phyloP scores from a whole-genome alignment of 1,140 invertebrate species.

The Bombus fervidus region DNA sequence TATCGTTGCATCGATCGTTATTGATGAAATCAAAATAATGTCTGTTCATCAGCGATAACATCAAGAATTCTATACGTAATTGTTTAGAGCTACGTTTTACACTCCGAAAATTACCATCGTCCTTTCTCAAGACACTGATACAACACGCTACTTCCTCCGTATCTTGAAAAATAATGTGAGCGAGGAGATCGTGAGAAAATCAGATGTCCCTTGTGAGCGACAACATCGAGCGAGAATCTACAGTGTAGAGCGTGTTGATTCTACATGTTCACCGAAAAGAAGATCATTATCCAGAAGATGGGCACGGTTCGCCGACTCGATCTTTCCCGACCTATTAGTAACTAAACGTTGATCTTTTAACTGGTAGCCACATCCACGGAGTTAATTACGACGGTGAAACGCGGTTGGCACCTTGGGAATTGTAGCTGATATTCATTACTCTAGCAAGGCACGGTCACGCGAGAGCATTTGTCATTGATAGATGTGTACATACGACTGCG shows the following conservation, averaged over 20 bases:
- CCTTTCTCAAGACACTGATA: background rate
- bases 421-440: slow-evolving; percentile 64
- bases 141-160: background rate
- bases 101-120: background rate
- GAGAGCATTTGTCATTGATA: slow-evolving; percentile 64
- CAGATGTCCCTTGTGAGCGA: background rate
- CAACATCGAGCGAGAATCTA: slow-evolving; percentile 9
- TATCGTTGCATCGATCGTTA: background rate
- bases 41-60: background rate
- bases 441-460: slow-evolving; percentile 61
- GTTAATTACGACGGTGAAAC: slow-evolving; percentile 64
- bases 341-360: slow-evolving; percentile 33
- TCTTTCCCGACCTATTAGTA: slow-evolving; percentile 19
- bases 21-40: background rate
- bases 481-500: slow-evolving; percentile 6
- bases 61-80: background rate
- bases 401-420: slow-evolving; percentile 62
- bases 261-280: background rate
- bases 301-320: background rate
- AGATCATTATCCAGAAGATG: slow-evolving; percentile 22
- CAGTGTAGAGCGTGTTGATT: no score
- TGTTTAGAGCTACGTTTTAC: background rate
- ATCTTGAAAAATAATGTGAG: background rate
- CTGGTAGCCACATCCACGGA: background rate
- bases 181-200: background rate